Percentiles rank a stretch among this genome's conserved stretches.
phyloP scores from a whole-genome alignment of 2,888 invertebrate species.

The Thecocarcelia acutangulata region DNA sequence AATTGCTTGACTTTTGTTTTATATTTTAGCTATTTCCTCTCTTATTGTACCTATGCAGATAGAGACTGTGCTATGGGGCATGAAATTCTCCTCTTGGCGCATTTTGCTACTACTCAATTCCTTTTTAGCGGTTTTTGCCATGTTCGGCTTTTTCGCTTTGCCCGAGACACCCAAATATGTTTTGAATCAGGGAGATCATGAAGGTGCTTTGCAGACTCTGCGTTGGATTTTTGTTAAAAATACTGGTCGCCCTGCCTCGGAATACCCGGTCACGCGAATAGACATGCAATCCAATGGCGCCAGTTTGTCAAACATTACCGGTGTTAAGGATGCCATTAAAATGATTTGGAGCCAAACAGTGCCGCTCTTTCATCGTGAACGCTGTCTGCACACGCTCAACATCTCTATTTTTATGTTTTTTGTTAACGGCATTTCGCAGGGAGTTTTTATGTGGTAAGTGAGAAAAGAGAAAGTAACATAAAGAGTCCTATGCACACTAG shows the following conservation, averaged over 20 bases:
- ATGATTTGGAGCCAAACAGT: slow-evolving; percentile 79
- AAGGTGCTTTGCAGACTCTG: slow-evolving; percentile 84
- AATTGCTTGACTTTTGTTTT: background rate
- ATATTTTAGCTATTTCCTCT: slow-evolving; percentile 85
- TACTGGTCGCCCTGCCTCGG: slow-evolving; percentile 79
- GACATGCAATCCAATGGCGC: slow-evolving; percentile 74
- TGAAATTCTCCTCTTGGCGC: slow-evolving; percentile 88
- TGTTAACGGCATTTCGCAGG: slow-evolving; percentile 77
- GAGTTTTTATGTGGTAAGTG: slow-evolving; percentile 79
- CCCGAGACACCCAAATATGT: slow-evolving; percentile 92
- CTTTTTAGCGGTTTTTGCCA: slow-evolving; percentile 85
- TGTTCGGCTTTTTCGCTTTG: slow-evolving; percentile 83
- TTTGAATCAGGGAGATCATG: slow-evolving; percentile 84
- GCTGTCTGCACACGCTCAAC: slow-evolving; percentile 77
- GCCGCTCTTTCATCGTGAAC: slow-evolving; percentile 76
- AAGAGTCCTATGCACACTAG: no score
- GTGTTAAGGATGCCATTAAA: slow-evolving; percentile 74
- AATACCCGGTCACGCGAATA: slow-evolving; percentile 82
- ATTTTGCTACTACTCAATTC: slow-evolving; percentile 86
- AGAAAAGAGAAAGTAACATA: no score
- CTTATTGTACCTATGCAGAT: slow-evolving; percentile 85
- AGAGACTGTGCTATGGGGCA: slow-evolving; percentile 82
- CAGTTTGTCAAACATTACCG: slow-evolving; percentile 74
- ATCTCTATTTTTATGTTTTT: slow-evolving; percentile 76
- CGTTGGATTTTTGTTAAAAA: slow-evolving; percentile 84